Evolutionary conservation across 2,113 vertebrate genomes (phyloP), one percentile per base, ranked within the genome.

Genomic region (Tenrec ecaudatus): DNA sequence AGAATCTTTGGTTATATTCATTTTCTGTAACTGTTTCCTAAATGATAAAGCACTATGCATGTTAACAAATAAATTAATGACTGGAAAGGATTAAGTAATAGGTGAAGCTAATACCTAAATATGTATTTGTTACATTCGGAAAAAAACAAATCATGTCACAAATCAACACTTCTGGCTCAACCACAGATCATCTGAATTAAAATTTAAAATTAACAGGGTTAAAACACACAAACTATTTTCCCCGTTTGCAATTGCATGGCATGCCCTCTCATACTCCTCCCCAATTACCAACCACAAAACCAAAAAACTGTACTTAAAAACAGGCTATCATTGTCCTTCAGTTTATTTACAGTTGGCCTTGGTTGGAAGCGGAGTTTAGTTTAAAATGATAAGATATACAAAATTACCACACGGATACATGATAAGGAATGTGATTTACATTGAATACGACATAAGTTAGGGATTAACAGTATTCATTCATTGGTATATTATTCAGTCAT

Each of bases 31-130:
- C 47, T 53, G 47, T 53, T 53, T 53, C 47, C 47, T 53, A 53
- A 53, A 53, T 53, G 47, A 53, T 53, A 53, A 64, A 53, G 78
- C n/a, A 88, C 58, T 73, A 58, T 36, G 57, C 25, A 85, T 81
- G 82, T 81, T 33, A 94, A 79, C 53, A n/a, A 71, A 79, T 25
- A 76, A 23, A 33, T 94, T 33, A 68, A 76, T 75, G 57, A 66
- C 12, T 68, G 86, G 7, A 23, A n/a, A 82, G 7, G 47, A 86
- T 76, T 77, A 86, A 23, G 69, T 33, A 68, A 76, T 76, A 8
- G 22, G 33, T 86, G 33, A 68, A 47, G 43, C n/a, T 76, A 86
- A 81, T 23, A 85, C 20, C 60, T 85, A 92, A 89, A 85, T 60
- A 27, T 16, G n/a, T 82, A 86, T 58, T 81, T 86, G 66, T 31